phyloP scores from a whole-genome alignment of 2,797 vertebrate species.

The Anabas testudineus region DNA sequence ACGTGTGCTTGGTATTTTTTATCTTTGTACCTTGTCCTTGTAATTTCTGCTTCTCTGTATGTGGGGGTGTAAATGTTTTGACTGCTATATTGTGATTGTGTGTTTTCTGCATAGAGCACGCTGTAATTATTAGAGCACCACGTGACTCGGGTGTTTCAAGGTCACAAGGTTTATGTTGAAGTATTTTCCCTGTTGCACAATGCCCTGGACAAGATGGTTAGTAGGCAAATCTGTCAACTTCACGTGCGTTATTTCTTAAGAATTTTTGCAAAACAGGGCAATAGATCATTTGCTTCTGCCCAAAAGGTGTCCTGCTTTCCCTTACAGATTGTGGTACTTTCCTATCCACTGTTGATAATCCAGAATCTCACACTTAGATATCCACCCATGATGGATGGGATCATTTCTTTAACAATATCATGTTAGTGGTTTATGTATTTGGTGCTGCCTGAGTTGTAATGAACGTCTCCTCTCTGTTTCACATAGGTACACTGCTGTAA shows the following conservation, averaged over 20 bases:
- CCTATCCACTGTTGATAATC: not conserved
- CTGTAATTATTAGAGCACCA: too few species aligned
- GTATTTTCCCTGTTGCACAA: not conserved
- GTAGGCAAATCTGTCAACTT: not conserved
- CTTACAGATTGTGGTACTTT: not conserved
- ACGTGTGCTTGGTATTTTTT: not conserved
- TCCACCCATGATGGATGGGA: slow-evolving; percentile 19
- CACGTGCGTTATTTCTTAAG: too few species aligned
- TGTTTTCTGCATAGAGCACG: not conserved
- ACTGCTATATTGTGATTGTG: not conserved
- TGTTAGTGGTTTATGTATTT: slow-evolving; percentile 21
- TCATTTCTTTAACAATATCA: slow-evolving; percentile 5
- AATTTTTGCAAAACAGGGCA: not conserved
- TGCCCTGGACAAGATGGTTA: not conserved
- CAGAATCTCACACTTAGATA: slow-evolving; percentile 15
- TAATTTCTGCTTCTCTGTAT: not conserved
- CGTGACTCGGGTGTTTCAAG: not conserved
- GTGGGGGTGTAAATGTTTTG: not conserved
- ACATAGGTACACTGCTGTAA: slow-evolving; percentile 44
- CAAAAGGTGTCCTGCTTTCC: not conserved
- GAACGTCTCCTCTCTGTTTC: slow-evolving; percentile 36
- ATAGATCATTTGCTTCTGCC: not conserved
- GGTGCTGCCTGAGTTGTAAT: slow-evolving; percentile 17
- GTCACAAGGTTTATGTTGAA: not conserved
- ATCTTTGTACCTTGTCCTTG: not conserved